These are phyloP conservation scores for Latrodectus hesperus DNA, from an alignment of 2,888 invertebrate species.

Conservation along the genomic window DNA sequence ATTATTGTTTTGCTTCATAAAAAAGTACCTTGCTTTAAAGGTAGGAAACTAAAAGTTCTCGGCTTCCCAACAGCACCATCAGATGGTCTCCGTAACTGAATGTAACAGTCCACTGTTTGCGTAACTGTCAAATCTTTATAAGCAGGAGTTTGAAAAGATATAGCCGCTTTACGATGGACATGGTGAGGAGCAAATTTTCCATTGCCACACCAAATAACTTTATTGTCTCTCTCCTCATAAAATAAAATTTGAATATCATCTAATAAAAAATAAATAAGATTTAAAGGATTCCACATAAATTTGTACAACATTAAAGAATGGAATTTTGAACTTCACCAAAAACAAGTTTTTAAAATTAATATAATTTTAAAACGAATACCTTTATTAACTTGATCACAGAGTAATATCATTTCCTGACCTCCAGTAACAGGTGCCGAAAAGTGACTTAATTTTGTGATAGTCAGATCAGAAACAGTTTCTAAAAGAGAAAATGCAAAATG, in stretches of 20 bases:
- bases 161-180: constrained; percentile 89
- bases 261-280: constrained; percentile 67
- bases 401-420: constrained; percentile 91
- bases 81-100: constrained; percentile 89
- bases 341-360: not conserved
- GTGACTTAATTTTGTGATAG: constrained; percentile 90
- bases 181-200: constrained; percentile 89
- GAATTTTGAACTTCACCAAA: no score
- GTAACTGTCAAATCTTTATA: constrained; percentile 75
- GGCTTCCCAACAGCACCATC: constrained; percentile 89
- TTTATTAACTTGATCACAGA: constrained; percentile 89
- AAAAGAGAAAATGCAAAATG: constrained; percentile 71
- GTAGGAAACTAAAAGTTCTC: constrained; percentile 42
- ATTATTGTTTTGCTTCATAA: not conserved
- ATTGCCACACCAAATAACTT: constrained; percentile 85
- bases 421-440: constrained; percentile 89
- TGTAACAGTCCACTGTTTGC: constrained; percentile 83
- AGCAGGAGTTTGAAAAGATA: constrained; percentile 75
- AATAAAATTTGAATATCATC: constrained; percentile 94
- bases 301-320: no score
- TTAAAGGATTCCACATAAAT: no score
- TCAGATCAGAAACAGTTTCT: constrained; percentile 94
- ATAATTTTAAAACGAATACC: constrained; percentile 76
- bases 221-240: constrained; percentile 84
- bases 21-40: constrained; percentile 43